Evolutionary conservation across 2,888 invertebrate genomes (phyloP), one percentile per base, ranked within the genome.

Genomic region (Lasioglossum vierecki): DNA sequence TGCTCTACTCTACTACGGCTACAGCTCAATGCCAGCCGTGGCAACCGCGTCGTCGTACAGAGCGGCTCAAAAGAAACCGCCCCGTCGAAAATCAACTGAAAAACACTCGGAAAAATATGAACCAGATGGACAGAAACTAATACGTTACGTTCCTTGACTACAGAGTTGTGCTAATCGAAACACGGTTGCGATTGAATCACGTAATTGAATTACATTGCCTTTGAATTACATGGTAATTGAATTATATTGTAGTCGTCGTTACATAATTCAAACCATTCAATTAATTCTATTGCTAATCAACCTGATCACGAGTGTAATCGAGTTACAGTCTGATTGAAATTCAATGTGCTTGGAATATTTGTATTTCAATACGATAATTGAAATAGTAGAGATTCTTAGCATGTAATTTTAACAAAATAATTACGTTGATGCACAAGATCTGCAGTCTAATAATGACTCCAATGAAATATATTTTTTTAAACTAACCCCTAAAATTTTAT

Each of bases 11-110:
- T 91, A 88, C 90, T 79, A 85, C 83, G 88, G 84, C 87, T 91
- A 86, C 90, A 80, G 87, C 89, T 92, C 92, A 92, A 92, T 92
- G 91, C 92, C 92, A 92, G 87, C 53, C 92, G 85, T 87, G 82
- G 82, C 84, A 89, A 80, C 90, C 60, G 88, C 80, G 88, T 87
- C 84, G 88, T 85, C 84, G 70, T 87, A 88, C 87, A 90, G 90
- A 85, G 83, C 84, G 88, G 79, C 84, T 83, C 90, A 89, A 89
- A 90, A 85, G 84, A 82, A 72, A 79, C 79, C 70, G 39, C 46
- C 72, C 66, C 53, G 22, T 22, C 49, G 49, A 18, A 6, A 6
- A 13, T 18, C 18, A 30, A 30, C 0, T 35, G 35, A 3, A 35
- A 35, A 35, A 35, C 35, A 15, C 49, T 22, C 8, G 0, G 53